These are phyloP conservation scores for Eupeodes latifasciatus DNA, from an alignment of 2,888 invertebrate species.

Conservation along the genomic window DNA sequence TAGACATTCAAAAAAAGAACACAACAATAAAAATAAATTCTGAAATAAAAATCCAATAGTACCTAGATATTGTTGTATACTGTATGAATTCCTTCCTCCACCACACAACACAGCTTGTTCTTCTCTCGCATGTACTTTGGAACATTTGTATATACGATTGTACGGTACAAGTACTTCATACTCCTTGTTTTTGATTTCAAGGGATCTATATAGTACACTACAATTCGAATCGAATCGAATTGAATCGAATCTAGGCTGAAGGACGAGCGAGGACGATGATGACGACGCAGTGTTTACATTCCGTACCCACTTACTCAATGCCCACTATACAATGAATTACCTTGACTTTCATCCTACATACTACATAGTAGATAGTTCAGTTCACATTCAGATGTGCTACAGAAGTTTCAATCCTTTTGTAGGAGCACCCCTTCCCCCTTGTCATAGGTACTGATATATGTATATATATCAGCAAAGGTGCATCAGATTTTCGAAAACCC, in stretches of 20 bases:
- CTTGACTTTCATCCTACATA: conserved; percentile 34
- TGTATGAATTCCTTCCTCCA: background rate
- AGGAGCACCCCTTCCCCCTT: too few species aligned
- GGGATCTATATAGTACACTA: background rate
- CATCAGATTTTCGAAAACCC: background rate
- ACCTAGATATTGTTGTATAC: background rate
- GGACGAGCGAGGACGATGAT: background rate
- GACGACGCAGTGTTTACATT: conserved; percentile 28
- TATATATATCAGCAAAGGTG: background rate
- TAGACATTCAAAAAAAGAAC: background rate
- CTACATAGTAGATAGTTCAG: background rate
- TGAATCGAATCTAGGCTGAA: conserved; percentile 21
- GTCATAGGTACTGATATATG: background rate
- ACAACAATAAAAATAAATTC: too few species aligned
- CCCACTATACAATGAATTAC: conserved; percentile 15
- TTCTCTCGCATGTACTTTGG: too few species aligned
- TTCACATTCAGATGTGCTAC: background rate
- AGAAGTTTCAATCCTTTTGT: background rate
- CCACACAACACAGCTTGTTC: too few species aligned
- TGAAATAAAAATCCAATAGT: conserved; percentile 1
- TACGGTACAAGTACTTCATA: background rate
- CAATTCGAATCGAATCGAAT: background rate
- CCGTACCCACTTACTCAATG: conserved; percentile 27
- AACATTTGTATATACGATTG: background rate
- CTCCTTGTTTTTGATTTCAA: background rate